phyloP scores from a whole-genome alignment of 2,888 invertebrate genomes.

The Epicampocera succincta region DNA sequence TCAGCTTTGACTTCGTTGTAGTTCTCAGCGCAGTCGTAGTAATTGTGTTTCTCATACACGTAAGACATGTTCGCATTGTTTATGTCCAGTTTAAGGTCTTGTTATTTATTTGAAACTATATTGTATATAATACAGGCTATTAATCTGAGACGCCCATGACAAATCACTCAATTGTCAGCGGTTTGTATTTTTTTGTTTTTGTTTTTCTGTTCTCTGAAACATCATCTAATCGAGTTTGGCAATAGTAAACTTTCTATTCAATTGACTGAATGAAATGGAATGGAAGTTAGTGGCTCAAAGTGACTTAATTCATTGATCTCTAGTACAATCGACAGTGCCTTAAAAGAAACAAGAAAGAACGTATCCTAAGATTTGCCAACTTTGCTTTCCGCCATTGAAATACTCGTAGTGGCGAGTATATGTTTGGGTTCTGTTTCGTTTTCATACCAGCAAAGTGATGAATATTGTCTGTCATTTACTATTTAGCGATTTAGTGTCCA shows the following conservation, averaged over 20 bases:
- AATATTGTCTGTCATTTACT: slow-evolving; percentile 65
- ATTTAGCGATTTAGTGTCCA: slow-evolving; percentile 71
- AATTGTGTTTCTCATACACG: slow-evolving; percentile 26
- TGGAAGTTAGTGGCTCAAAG: slow-evolving; percentile 32
- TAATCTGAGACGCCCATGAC: slow-evolving; percentile 71
- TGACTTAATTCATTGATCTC: slow-evolving; percentile 67
- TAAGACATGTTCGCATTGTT: slow-evolving; percentile 46
- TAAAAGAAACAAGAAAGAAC: slow-evolving; percentile 43
- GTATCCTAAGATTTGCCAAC: slow-evolving; percentile 7
- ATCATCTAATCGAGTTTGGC: neutral
- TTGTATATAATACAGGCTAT: slow-evolving; percentile 70
- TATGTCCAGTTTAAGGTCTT: slow-evolving; percentile 53
- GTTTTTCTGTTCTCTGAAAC: slow-evolving; percentile 17
- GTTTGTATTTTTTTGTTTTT: slow-evolving; percentile 1
- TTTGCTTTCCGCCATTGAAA: slow-evolving; percentile 25
- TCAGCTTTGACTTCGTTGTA: slow-evolving; percentile 11
- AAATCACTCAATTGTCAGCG: slow-evolving; percentile 73
- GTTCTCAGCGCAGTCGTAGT: slow-evolving; percentile 11
- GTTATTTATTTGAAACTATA: slow-evolving; percentile 68
- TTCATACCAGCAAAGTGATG: slow-evolving; percentile 42
- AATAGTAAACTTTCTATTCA: slow-evolving; percentile 60
- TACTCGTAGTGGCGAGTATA: slow-evolving; percentile 6
- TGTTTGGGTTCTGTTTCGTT: slow-evolving; percentile 37
- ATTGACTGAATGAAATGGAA: slow-evolving; percentile 21
- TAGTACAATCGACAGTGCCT: slow-evolving; percentile 56